phyloP scores from a whole-genome alignment of 1,140 invertebrate genomes.

The Carposina sasakii region DNA sequence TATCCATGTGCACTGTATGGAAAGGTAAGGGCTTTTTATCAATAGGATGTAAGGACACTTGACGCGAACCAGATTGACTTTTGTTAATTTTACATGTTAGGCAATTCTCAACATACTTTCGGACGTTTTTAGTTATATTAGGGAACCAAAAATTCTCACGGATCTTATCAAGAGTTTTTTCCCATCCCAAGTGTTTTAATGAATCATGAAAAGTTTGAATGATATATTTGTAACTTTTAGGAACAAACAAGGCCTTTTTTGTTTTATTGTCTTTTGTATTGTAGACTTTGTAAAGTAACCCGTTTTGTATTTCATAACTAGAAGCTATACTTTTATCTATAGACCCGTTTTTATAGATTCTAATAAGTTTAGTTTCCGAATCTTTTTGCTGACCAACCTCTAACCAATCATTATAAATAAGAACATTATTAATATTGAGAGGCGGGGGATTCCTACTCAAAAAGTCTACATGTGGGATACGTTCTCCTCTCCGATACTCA shows the following conservation, averaged over 20 bases:
- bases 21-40: neutral
- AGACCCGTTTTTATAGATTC: neutral
- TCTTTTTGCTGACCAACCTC: neutral
- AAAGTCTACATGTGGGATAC: neutral
- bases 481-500: neutral
- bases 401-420: neutral
- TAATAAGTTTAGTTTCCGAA: neutral
- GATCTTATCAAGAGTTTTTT: neutral
- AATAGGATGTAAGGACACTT: neutral
- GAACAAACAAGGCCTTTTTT: constrained; percentile 25
- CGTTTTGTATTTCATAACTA: neutral
- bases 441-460: neutral
- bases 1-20: constrained; percentile 5
- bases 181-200: constrained; percentile 3
- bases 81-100: constrained; percentile 29
- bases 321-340: neutral
- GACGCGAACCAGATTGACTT: constrained; percentile 6
- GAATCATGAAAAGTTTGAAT: constrained; percentile 34
- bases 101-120: constrained; percentile 11
- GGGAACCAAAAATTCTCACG: constrained; percentile 1
- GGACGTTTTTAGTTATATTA: neutral
- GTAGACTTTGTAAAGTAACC: neutral
- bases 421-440: neutral
- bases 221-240: constrained; percentile 21
- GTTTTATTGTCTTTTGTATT: neutral